Percentiles rank a stretch among this genome's conserved stretches.
Evolutionary conservation across 1,140 invertebrate species (phyloP).

Genomic region (Chymomyza costata): DNA sequence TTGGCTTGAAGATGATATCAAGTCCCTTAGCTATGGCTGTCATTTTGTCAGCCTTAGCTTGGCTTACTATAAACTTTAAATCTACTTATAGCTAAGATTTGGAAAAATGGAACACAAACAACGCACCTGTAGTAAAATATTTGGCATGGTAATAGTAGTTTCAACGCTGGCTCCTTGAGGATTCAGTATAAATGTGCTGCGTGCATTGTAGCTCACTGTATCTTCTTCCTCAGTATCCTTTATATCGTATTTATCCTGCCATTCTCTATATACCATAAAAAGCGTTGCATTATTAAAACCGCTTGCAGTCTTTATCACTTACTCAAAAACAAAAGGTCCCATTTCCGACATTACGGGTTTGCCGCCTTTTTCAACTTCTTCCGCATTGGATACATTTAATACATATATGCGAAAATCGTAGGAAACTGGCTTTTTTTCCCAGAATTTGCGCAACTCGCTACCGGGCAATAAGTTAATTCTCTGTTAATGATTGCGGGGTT

Average conservation of each 20-base stretch:
- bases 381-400: slow-evolving; percentile 83
- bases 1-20: slow-evolving; percentile 79
- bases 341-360: slow-evolving; percentile 83
- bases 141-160: slow-evolving; percentile 80
- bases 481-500: too few relatives aligned
- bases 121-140: slow-evolving; percentile 78
- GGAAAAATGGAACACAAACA: too few relatives aligned
- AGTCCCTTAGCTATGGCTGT: slow-evolving; percentile 57
- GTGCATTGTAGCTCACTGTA: slow-evolving; percentile 80
- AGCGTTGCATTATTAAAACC: not conserved
- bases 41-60: slow-evolving; percentile 75
- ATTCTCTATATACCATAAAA: slow-evolving; percentile 18
- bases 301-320: slow-evolving; percentile 69
- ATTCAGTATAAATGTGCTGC: slow-evolving; percentile 79
- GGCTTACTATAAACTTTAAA: slow-evolving; percentile 57
- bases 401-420: slow-evolving; percentile 85
- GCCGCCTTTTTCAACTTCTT: slow-evolving; percentile 80
- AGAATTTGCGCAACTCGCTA: slow-evolving; percentile 80
- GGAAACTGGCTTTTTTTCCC: slow-evolving; percentile 81
- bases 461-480: slow-evolving; percentile 78
- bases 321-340: slow-evolving; percentile 86
- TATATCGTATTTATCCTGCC: slow-evolving; percentile 32
- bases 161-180: slow-evolving; percentile 79
- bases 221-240: slow-evolving; percentile 76
- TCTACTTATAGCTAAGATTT: too few relatives aligned